phyloP scores from a whole-genome alignment of 2,113 vertebrate species.

The Typhlomys cinereus region DNA sequence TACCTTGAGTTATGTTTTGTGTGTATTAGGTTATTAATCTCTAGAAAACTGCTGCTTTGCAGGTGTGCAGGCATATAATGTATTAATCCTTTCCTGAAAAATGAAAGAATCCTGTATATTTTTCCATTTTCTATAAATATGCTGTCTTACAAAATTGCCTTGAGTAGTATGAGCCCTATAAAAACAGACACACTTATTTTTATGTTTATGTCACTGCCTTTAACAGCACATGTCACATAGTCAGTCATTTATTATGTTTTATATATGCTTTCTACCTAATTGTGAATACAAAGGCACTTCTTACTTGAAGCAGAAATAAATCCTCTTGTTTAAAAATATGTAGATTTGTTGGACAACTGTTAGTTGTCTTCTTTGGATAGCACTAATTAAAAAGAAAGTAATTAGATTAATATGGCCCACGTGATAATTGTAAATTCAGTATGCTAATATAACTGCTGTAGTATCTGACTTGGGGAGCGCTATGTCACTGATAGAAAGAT shows the following conservation, averaged over 20 bases:
- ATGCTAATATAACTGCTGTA: neutral
- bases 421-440: neutral
- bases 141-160: slow-evolving; percentile 44
- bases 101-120: slow-evolving; percentile 17
- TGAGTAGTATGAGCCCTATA: neutral
- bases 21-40: slow-evolving; percentile 50
- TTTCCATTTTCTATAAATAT: slow-evolving; percentile 45
- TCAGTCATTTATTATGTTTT: slow-evolving; percentile 48
- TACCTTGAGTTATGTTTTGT: slow-evolving; percentile 40
- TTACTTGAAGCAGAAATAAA: slow-evolving; percentile 59
- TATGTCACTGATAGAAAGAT: neutral
- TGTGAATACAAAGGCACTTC: slow-evolving; percentile 35
- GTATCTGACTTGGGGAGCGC: neutral
- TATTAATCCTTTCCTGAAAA: slow-evolving; percentile 59
- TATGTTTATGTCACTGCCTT: slow-evolving; percentile 30
- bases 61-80: slow-evolving; percentile 40
- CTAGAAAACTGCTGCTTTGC: slow-evolving; percentile 47
- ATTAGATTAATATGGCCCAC: neutral
- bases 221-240: neutral
- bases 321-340: slow-evolving; percentile 54
- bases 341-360: slow-evolving; percentile 7
- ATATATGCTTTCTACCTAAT: slow-evolving; percentile 26
- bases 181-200: neutral
- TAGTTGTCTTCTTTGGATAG: slow-evolving; percentile 31
- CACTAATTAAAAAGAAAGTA: slow-evolving; percentile 59